Percentiles rank a stretch among this genome's conserved stretches.
Conservation (phyloP, 2,888 invertebrate genomes). For the Polymixis lichenea region DNA sequence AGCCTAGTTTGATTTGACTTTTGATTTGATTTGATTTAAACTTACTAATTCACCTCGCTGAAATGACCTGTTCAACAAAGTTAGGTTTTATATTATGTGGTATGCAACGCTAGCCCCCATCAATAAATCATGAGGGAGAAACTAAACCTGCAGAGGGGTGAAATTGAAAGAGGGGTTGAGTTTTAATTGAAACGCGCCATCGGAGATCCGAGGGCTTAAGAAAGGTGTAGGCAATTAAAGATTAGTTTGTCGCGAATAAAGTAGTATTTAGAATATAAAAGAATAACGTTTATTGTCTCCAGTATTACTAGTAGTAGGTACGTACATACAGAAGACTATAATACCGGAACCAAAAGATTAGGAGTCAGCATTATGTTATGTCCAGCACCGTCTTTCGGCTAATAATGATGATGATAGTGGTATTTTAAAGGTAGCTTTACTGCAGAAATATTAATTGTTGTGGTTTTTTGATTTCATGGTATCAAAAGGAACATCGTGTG, state of each 20-base stretch:
- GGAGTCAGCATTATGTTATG: no score
- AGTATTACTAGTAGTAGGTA: no score
- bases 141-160: slow-evolving; percentile 16
- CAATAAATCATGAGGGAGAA: slow-evolving; percentile 18
- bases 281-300: no score
- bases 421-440: neutral
- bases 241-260: neutral
- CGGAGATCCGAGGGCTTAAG: neutral
- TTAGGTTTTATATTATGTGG: neutral
- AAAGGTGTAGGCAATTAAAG: slow-evolving; percentile 3
- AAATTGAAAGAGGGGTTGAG: slow-evolving; percentile 23
- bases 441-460: neutral
- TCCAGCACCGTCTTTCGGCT: no score
- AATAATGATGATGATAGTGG: neutral
- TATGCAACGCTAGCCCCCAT: neutral
- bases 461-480: neutral
- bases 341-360: no score
- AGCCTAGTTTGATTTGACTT: no score
- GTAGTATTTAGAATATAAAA: no score
- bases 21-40: no score
- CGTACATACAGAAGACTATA: no score
- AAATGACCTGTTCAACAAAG: neutral
- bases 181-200: slow-evolving; percentile 43
- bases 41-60: neutral
- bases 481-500: neutral